Percentiles rank a stretch among this genome's conserved stretches.
These are phyloP conservation scores for Apotomis betuletana DNA, from an alignment of 2,888 invertebrate species.

Conservation along the genomic window DNA sequence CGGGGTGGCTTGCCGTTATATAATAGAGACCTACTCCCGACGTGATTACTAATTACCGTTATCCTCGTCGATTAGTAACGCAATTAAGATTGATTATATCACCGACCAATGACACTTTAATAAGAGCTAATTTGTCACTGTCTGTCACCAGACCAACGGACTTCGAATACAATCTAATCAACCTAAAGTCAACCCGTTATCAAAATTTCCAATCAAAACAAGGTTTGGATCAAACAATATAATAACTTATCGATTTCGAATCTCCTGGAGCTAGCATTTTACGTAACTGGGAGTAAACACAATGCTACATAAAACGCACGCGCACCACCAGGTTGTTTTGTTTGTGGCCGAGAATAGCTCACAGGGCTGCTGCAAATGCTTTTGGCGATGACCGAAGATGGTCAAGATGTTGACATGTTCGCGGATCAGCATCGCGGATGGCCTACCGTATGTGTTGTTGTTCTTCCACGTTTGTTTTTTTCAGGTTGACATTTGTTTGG, in stretches of 20 bases:
- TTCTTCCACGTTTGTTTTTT: slow-evolving; percentile 39
- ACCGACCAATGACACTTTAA: not conserved
- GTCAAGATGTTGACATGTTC: slow-evolving; percentile 60
- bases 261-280: slow-evolving; percentile 58
- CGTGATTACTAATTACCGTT: slow-evolving; percentile 26
- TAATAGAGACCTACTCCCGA: slow-evolving; percentile 20
- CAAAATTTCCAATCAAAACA: slow-evolving; percentile 49
- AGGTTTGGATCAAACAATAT: slow-evolving; percentile 47
- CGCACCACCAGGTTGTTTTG: slow-evolving; percentile 43
- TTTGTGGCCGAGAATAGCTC: slow-evolving; percentile 57
- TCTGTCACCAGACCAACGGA: slow-evolving; percentile 5
- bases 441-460: slow-evolving; percentile 35
- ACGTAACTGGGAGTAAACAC: slow-evolving; percentile 63
- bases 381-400: slow-evolving; percentile 68
- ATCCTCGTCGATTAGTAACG: slow-evolving; percentile 14
- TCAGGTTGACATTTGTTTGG: not conserved
- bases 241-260: slow-evolving; percentile 71
- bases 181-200: not conserved
- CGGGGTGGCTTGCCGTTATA: slow-evolving; percentile 31
- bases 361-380: slow-evolving; percentile 51
- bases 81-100: slow-evolving; percentile 16
- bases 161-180: slow-evolving; percentile 12
- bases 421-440: slow-evolving; percentile 53
- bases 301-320: slow-evolving; percentile 49
- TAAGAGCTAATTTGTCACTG: slow-evolving; percentile 12